Conservation (phyloP, 2,888 invertebrate species). For the Meta bourneti region DNA sequence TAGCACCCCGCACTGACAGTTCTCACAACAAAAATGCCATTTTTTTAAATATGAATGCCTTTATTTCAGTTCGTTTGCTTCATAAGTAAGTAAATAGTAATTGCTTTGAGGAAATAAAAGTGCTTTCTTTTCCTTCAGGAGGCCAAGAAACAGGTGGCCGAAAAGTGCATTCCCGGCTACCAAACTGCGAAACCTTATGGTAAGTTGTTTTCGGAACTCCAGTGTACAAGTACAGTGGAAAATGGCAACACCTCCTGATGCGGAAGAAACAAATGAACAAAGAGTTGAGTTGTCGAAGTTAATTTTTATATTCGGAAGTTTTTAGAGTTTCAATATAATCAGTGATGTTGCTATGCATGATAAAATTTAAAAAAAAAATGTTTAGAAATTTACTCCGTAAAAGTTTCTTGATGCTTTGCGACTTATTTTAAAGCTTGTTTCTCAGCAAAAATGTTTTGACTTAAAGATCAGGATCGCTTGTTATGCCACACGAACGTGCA, state of each 20-base stretch:
- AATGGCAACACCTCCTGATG: background rate
- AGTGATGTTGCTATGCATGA: background rate
- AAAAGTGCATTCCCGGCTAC: slow-evolving; percentile 70
- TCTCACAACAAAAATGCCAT: too few relatives aligned
- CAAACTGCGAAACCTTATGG: slow-evolving; percentile 64
- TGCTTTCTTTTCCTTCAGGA: slow-evolving; percentile 42
- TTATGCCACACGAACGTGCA: too few relatives aligned
- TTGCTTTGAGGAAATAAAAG: background rate
- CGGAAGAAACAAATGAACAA: background rate
- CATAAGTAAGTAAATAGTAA: too few relatives aligned
- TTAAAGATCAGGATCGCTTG: too few relatives aligned
- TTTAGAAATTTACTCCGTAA: background rate
- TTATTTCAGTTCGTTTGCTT: too few relatives aligned
- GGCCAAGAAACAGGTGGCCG: slow-evolving; percentile 63
- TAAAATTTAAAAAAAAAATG: background rate
- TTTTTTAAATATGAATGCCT: too few relatives aligned
- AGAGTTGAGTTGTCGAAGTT: background rate
- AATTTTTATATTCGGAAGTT: background rate
- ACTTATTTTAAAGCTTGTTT: too few relatives aligned
- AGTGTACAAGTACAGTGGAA: background rate
- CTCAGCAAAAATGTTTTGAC: too few relatives aligned
- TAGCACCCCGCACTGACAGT: too few relatives aligned
- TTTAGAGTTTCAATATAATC: background rate
- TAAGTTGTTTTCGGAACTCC: slow-evolving; percentile 17
- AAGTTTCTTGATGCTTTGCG: background rate